phyloP scores from a whole-genome alignment of 2,113 vertebrate species.

The Nothobranchius furzeri region DNA sequence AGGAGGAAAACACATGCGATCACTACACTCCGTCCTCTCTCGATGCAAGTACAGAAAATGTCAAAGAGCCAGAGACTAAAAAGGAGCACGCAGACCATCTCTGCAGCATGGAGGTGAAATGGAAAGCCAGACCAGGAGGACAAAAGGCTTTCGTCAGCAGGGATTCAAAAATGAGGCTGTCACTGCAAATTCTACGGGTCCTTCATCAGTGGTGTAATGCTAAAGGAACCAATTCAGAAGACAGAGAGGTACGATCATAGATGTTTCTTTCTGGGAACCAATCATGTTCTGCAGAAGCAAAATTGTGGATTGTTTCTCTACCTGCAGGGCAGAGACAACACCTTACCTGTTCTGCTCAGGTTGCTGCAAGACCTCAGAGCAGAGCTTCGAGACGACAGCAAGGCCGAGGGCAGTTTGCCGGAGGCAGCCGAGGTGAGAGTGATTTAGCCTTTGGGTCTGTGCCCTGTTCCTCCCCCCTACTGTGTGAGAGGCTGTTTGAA shows the following conservation, averaged over 20 bases:
- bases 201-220: constrained; percentile 89
- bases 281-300: not conserved
- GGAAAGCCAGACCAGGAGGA: constrained; percentile 45
- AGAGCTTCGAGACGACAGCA: constrained; percentile 83
- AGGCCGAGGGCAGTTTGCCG: constrained; percentile 75
- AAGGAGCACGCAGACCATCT: constrained; percentile 47
- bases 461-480: too few relatives aligned
- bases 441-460: not conserved
- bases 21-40: constrained; percentile 74
- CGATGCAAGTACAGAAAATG: constrained; percentile 37
- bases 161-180: constrained; percentile 80
- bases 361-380: constrained; percentile 85
- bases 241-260: constrained; percentile 47
- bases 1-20: constrained; percentile 50
- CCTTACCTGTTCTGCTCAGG: constrained; percentile 82
- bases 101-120: constrained; percentile 72
- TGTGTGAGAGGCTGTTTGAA: constrained; percentile 5
- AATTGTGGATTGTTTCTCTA: not conserved
- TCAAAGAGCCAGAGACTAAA: constrained; percentile 3
- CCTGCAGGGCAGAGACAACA: constrained; percentile 79
- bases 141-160: constrained; percentile 23
- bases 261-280: not conserved
- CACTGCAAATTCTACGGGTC: constrained; percentile 90
- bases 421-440: constrained; percentile 71
- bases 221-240: constrained; percentile 73